Conservation (phyloP, 35 echinoderm and acorn worm species). For the Amphiura filiformis region DNA sequence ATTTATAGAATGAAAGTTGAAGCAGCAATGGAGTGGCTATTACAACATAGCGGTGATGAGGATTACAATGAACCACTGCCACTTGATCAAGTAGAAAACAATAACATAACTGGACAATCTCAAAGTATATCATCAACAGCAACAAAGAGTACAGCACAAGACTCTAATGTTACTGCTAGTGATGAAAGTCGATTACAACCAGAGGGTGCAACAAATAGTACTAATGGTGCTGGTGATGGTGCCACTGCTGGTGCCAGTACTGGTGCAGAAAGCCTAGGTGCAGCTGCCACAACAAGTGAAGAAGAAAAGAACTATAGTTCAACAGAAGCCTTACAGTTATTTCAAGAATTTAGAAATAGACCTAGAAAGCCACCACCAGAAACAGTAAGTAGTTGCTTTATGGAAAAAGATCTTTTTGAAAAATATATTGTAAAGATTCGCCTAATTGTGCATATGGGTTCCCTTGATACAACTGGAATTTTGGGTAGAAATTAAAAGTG, state of each 20-base stretch:
- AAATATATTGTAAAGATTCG: too few relatives aligned
- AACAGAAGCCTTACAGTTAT: neutral
- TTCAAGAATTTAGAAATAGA: neutral
- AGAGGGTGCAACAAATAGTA: neutral
- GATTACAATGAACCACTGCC: neutral
- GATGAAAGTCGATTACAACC: neutral
- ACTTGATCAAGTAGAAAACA: too few relatives aligned
- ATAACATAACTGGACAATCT: neutral
- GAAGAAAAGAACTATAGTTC: neutral
- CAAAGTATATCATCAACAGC: neutral
- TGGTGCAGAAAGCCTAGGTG: neutral
- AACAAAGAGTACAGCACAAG: neutral
- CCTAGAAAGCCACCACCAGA: neutral
- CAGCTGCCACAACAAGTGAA: neutral
- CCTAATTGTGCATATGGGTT: too few relatives aligned
- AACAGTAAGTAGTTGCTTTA: neutral
- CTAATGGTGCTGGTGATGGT: neutral
- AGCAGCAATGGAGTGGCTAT: neutral
- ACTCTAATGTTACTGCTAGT: neutral
- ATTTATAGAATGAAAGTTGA: neutral
- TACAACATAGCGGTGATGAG: neutral
- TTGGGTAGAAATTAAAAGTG: too few relatives aligned
- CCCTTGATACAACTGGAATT: too few relatives aligned
- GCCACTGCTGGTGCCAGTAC: neutral
- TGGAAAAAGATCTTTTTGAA: too few relatives aligned